Evolutionary conservation across 1,140 invertebrate species (phyloP), one percentile per base, ranked within the genome.

Genomic region (Trinorchestia longiramus): DNA sequence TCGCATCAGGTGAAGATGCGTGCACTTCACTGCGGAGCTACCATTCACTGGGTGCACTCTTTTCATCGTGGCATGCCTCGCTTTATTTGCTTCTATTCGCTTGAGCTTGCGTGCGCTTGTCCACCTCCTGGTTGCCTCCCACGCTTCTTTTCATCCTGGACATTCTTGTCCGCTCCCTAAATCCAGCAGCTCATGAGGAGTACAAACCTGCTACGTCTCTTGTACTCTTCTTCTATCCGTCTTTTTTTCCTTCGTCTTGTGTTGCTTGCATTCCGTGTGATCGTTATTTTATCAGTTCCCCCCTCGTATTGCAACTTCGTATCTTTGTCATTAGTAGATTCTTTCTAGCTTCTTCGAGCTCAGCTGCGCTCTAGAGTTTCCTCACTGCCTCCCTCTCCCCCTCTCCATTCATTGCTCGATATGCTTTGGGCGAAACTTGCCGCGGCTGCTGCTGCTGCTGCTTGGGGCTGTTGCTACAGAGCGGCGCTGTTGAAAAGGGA

Each of bases 361-460:
- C 36, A 45, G 44, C 92, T 94, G 43, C 92, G 41, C 92, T n/a
- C 43, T n/a, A 40, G 43, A 94, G 44, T 94, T 94, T 91, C 92
- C 36, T 44, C 43, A 8, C 44, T 47, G 43, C 36, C 43, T n/a
- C 92, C 92, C 92, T 45, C 92, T 42, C 92, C 92, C 36, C 92
- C 92, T 45, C 43, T 3, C 92, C 92, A 94, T 94, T 94, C 92
- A 94, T 94, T 94, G 92, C 43, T 45, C 92, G 92, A 94, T 94
- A 94, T 94, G 92, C 92, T 94, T 94, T 94, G 92, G 92, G 92
- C 92, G 92, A 94, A 94, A 94, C 43, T 94, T 94, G 43, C 92
- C 43, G 40, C 43, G 36, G 90, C 90, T 92, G 90, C 90, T 92
- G 92, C 92, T 94, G 92, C 92, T 43, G 92, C 92, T 47, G 92